Base-by-base conservation (phyloP, 2,113 vertebrate species). In the Sinocyclocheilus maitianheensis region DNA sequence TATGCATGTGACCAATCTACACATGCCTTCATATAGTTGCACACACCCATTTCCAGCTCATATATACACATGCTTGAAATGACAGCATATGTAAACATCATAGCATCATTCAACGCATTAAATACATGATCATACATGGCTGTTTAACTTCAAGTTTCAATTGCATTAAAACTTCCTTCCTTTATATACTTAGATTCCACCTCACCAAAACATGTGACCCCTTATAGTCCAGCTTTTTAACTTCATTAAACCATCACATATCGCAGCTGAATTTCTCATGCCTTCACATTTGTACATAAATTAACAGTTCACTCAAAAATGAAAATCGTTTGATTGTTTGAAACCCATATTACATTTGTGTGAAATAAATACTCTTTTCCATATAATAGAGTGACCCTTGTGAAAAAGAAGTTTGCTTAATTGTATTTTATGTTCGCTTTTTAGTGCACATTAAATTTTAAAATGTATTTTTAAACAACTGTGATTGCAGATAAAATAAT, bases 1-100 rank as follows among this genome's bases (percentile, higher is more conserved):
- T 37, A 37, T 22, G 3, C n/a, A 74, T 13, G 14, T 46, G 16
- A 20, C 30, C 14, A 55, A 10, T 46, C 43, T 48, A 48, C 53
- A 55, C 14, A 55, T 18, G 16, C 53, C 16, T 18, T 18, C 53
- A 18, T 55, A 46, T 10, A 46, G 8, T 46, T 10, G 1, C 9
- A 10, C 9, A 18, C 53, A 51, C 5, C 18, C 53, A 51, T 51
- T 63, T 58, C 43, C 16, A 46, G 10, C 46, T 78, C 78, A 24
- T 8, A 46, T 20, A 63, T 26, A 83, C 48, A 69, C 69, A 82
- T 58, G 63, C 85, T 74, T 83, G 77, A 81, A 79, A 80, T 40
- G 1, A 78, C 14, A 20, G 37, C 22, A 65, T 16, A 58, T 18
- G 78, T 51, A 71, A 22, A 18, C 46, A 0, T 48, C 2, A 30